Evolutionary conservation across 1,140 invertebrate genomes (phyloP), one percentile per base, ranked within the genome.

Genomic region (Aporrectodea caliginosa): DNA sequence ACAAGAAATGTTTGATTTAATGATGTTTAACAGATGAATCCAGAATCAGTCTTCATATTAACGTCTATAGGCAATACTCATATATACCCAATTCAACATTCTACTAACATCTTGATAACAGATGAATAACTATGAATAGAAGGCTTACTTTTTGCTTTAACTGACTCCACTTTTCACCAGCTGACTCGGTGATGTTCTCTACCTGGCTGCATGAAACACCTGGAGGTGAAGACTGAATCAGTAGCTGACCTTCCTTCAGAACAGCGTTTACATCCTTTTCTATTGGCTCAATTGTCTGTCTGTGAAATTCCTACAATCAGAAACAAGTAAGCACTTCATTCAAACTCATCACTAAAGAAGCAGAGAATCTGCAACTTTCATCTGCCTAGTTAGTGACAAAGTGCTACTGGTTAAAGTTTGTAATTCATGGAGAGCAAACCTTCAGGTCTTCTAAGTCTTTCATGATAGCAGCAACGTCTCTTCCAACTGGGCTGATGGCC

Each of bases 371-470:
- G n/a, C n/a, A n/a, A n/a, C n/a, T n/a, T n/a, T n/a, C n/a, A n/a
- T n/a, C n/a, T n/a, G n/a, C n/a, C n/a, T n/a, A n/a, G n/a, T n/a
- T n/a, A n/a, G n/a, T n/a, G n/a, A n/a, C n/a, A n/a, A n/a, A n/a
- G n/a, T n/a, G n/a, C n/a, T n/a, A n/a, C n/a, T n/a, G n/a, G n/a
- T n/a, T n/a, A n/a, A n/a, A n/a, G n/a, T n/a, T n/a, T n/a, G n/a
- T n/a, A n/a, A n/a, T n/a, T n/a, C n/a, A n/a, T n/a, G n/a, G n/a
- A n/a, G n/a, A n/a, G n/a, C n/a, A n/a, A n/a, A n/a, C n/a, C n/a
- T n/a, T n/a, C n/a, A 97, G 95, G 88, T 97, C 94, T 82, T 95
- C 94, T 87, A 97, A 95, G 83, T 97, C 95, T 1, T 92, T 90
- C 69, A 94, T 91, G 82, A 98, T 97, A 31, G 92, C 92, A 69